Evolutionary conservation across 35 echinoderm and acorn worm genomes (phyloP), one percentile per base, ranked within the genome.

Genomic region (Eucidaris tribuloides): DNA sequence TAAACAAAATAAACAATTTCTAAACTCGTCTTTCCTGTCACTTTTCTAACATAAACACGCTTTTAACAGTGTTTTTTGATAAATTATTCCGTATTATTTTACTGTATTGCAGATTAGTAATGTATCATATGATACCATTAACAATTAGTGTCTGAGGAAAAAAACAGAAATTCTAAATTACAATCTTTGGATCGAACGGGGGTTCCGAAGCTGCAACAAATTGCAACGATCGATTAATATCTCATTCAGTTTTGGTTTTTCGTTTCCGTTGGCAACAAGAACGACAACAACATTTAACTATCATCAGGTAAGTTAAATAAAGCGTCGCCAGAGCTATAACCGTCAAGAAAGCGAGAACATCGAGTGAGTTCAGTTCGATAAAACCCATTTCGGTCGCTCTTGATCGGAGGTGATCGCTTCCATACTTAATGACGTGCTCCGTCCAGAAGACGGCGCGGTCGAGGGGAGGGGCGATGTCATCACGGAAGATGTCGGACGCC

Each of bases 361-460:
- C 85, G 27, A 88, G 38, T 28, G 78, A 80, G 38, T 88, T 80
- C 23, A 88, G 38, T 62, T 74, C 77, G 32, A 89, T 83, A n/a
- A 83, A 74, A 40, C 34, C 57, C 23, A 89, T 58, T 24, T 89
- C 80, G 4, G 48, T 43, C 7, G 55, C 29, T 76, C 65, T 6
- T 28, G 74, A 54, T 33, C 87, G 35, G 14, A 89, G 79, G 33
- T 89, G 87, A 1, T 72, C 79, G 20, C 87, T 79, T 2, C 87
- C 87, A 43, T 72, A 83, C 28, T 89, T 89, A 39, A 89, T 55
- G 7, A 89, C 78, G 49, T 89, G 87, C 81, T 89, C 87, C 11
- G 83, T 89, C 87, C 87, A 89, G 65, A 65, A 83, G 30, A 89
- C 87, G 27, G 87, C 87, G 48, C 52, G 82, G 5, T 89, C 87